A percentile compares a stretch with the other conserved stretches of the same genome.
phyloP scores from a whole-genome alignment of 2,113 vertebrate genomes.

The Psammodynastes pulverulentus region DNA sequence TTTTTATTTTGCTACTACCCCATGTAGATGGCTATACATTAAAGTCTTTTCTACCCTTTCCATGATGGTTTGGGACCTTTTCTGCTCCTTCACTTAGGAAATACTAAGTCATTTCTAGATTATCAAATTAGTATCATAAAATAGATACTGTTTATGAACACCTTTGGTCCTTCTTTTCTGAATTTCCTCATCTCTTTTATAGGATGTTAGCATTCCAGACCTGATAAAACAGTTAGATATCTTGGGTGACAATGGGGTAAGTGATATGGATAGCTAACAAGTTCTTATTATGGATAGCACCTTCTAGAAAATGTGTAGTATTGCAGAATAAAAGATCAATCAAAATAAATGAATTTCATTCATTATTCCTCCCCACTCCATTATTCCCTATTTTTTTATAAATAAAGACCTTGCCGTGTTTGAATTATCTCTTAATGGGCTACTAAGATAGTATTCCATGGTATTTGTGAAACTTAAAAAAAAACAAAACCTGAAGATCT shows the following conservation, averaged over 20 bases:
- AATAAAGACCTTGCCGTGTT: neutral
- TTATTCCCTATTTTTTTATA: neutral
- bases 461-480: neutral
- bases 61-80: neutral
- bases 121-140: neutral
- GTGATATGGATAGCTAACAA: conserved; percentile 44
- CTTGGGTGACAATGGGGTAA: conserved; percentile 96
- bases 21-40: neutral
- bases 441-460: neutral
- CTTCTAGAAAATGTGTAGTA: neutral
- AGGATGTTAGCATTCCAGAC: conserved; percentile 98
- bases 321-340: neutral
- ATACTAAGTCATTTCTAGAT: neutral
- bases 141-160: neutral
- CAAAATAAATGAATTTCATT: neutral
- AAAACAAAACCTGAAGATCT: neutral
- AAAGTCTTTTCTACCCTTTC: neutral
- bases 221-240: conserved; percentile 98
- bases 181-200: conserved; percentile 37
- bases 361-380: neutral
- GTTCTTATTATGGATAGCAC: conserved; percentile 1
- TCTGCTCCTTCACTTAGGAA: neutral
- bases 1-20: neutral
- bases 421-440: neutral
- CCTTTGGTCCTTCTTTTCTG: neutral